Evolutionary conservation across 92 coral and sea anemone genomes (phyloP), one percentile per base, ranked within the genome.

Genomic region (Galaxea fascicularis): DNA sequence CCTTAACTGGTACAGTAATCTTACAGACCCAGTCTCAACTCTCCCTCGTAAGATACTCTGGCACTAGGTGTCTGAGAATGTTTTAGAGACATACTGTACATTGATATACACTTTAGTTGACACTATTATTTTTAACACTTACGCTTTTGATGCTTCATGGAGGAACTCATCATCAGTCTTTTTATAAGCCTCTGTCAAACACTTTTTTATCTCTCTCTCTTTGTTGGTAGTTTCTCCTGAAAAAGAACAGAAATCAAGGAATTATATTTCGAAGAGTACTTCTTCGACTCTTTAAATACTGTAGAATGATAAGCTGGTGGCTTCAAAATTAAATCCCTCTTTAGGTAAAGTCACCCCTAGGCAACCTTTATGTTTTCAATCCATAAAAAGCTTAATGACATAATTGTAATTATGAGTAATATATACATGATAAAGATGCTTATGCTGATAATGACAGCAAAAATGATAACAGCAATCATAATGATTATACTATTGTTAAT

Each of bases 111-210:
- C n/a, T n/a, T n/a, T n/a, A 35, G 41, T 35, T 35, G 41, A 35
- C 41, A 35, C 41, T 35, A n/a, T n/a, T 6, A 8, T 4, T 59
- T 58, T 35, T 17, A 10, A 31, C 27, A 87, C 98, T 86, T 79
- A 96, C 98, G 88, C 90, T 83, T 95, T 97, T 22, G 99, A 88
- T 22, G 99, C 99, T 91, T 97, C 97, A 24, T 76, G 86, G 59
- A 97, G 69, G 73, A 97, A 97, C 30, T 97, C 98, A 76, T 97
- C 99, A 88, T 97, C 99, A 24, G 99, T 97, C 83, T 93, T 84
- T 30, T 91, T 93, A 76, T 95, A 95, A 31, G 98, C 98, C 47
- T 97, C 98, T 47, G 95, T 87, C 47, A 97, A 78, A 76, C 99
- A 97, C 78, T 92, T 93, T 76, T 97, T 97, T 71, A 95, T 89